Base-by-base conservation (phyloP, 2,888 invertebrate genomes). In the Pocota personata region DNA sequence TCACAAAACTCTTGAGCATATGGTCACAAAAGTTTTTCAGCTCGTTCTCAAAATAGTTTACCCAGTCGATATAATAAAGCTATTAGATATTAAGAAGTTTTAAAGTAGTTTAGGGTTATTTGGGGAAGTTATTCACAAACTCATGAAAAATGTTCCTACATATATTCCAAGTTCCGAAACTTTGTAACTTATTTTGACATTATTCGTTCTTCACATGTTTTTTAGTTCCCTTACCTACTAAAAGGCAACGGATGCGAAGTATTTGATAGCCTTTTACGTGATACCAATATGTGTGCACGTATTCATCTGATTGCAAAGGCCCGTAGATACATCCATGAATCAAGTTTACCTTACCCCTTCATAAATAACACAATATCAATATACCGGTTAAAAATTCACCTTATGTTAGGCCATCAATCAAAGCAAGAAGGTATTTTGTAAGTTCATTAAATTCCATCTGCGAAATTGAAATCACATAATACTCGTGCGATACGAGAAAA, bases 371-470 rank as follows among this genome's bases (percentile, higher is more conserved):
- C 48, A 19, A 21, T 21, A 48, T 48, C 21, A 48, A 48, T 21
- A 21, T 21, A 48, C 40, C 40, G 35, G 32, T 21, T 66, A 43
- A 46, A 19, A 46, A 66, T 66, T 66, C 21, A 50, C 35, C 66
- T 48, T 32, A 48, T 14, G 16, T 46, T 5, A n/a, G 16, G 5
- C 27, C 64, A 75, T 64, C 46, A 66, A 66, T 66, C 75, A 75
- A 64, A 35, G 64, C 64, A 55, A 16, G 24, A 57, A 57, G 46
- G 35, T 16, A 21, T 55, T 52, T 37, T 10, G 30, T 27, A 43
- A 46, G 55, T 64, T 75, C 43, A 64, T 64, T 55, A 66, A 43
- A 66, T 66, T 75, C 55, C 46, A 19, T 57, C 52, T 52, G 27
- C 50, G 19, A 62, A 62, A 35, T 58, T 58, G 35, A 37, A 58